Evolutionary conservation across 2,797 vertebrate species (phyloP), one percentile per base, ranked within the genome.

Genomic region (Sebastolobus altivelis): DNA sequence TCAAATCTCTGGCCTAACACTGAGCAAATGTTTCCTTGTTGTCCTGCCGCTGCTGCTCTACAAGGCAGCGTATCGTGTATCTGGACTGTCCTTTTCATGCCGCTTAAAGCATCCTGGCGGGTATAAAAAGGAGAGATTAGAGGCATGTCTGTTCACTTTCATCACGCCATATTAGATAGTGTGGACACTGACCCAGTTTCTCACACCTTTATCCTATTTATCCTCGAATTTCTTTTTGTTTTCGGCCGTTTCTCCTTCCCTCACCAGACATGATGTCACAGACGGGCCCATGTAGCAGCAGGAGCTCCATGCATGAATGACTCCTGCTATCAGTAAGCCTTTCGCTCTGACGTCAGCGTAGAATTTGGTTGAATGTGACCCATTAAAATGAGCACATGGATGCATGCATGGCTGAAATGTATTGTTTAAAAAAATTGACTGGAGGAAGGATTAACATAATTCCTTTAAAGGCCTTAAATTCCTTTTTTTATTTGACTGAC

Each of bases 1-100:
- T 91, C 92, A 94, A 94, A 95, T 94, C 46, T 84, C 61, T 80
- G 71, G 61, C 56, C 79, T 75, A 86, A 89, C 77, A 78, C 74
- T 49, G 87, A 82, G 88, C 80, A 88, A 93, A 93, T 84, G 77
- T 87, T 87, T 85, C 83, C 91, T 85, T 87, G 89, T 92, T 86
- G 90, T 82, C 29, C 80, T 68, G 72, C 81, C 13, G 27, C 87
- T 29, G 74, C 75, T 13, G 54, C 73, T 85, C 81, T 61, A 58
- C 67, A 77, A 75, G 73, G 63, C 82, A 82, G 80, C 31, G 49
- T 90, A 59, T 93, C 79, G n/a, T 79, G 82, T 89, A 38, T 86
- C 87, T 43, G 27, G 31, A 71, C 80, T 37, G 49, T 69, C 52
- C 77, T 82, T 93, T 93, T 89, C 72, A 86, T 56, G 69, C 68